Evolutionary conservation across 2,113 vertebrate genomes (phyloP), one percentile per base, ranked within the genome.

Genomic region (Felis chaus): DNA sequence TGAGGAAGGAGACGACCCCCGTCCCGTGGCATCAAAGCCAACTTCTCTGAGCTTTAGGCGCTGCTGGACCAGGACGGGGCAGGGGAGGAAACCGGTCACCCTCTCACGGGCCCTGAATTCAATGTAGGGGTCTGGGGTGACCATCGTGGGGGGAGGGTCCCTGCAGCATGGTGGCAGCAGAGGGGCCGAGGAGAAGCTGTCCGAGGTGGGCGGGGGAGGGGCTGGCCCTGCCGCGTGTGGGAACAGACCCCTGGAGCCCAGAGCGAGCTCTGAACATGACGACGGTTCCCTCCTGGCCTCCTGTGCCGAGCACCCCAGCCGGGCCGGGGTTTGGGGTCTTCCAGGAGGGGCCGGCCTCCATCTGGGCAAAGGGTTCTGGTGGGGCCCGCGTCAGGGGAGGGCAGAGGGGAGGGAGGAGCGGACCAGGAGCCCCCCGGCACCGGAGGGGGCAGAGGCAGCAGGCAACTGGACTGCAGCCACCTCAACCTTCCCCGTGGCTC

Each of bases 21-120:
- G 14, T 4, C 48, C 63, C 10, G n/a, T 8, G 48, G 2, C 31
- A 31, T 25, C 2, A 11, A 65, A 41, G 4, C 19, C 29, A 61
- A 23, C 14, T n/a, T 25, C 23, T 48, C 41, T 25, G 14, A 39
- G 61, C 71, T 33, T 0, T 19, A 1, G 36, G 53, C 14, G 7
- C 2, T 8, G 29, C 86, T 25, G 50, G 68, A 15, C 55, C 4
- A 12, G 0, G 29, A 39, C 11, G 0, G 41, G 29, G 41, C 6
- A 27, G 1, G 16, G 79, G 39, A 4, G 39, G 63, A 19, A 33
- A 33, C 21, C 12, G 23, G 29, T 8, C 1, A 4, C 29, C 29
- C 29, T 14, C 29, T 41, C 29, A 13, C 2, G 29, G 53, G 6
- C 18, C 41, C 41, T 48, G 6, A 68, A 50, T 48, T 66, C 19